Percentiles rank a stretch among this genome's conserved stretches.
Evolutionary conservation across 2,113 vertebrate genomes (phyloP).

Genomic region (Anoplopoma fimbria): DNA sequence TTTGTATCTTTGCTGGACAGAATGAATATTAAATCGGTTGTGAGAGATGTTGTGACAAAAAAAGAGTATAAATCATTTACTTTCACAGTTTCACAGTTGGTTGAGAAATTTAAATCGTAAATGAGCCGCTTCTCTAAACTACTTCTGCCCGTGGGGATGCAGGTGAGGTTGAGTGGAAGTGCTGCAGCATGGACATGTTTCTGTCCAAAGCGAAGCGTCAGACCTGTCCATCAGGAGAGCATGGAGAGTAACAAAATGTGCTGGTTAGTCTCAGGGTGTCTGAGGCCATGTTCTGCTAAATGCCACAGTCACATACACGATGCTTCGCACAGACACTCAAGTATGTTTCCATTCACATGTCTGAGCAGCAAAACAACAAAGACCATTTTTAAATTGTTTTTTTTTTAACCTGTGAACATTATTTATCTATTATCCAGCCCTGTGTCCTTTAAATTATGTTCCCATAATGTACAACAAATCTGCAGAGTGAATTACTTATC

Average conservation of each 20-base stretch:
- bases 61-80: constrained; percentile 13
- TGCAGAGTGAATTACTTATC: not conserved
- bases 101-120: constrained; percentile 19
- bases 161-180: constrained; percentile 45
- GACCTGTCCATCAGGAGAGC: constrained; percentile 39
- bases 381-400: not conserved
- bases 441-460: not conserved
- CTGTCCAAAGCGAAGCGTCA: constrained; percentile 57
- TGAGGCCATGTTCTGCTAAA: constrained; percentile 54
- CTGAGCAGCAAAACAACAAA: not conserved
- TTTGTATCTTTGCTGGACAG: not conserved
- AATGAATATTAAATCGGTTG: constrained; percentile 3
- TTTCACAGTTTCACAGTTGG: constrained; percentile 2
- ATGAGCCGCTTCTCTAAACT: constrained; percentile 23
- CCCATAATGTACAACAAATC: too few species aligned
- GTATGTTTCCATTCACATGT: not conserved
- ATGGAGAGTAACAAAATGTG: constrained; percentile 1
- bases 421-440: not conserved
- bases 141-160: constrained; percentile 12
- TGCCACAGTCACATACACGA: constrained; percentile 56
- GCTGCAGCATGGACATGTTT: constrained; percentile 10
- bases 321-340: not conserved
- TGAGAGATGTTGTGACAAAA: not conserved
- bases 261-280: constrained; percentile 47
- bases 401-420: not conserved